These are phyloP conservation scores for Catharus bicknelli DNA, from an alignment of 2,113 vertebrate species.

Conservation along the genomic window DNA sequence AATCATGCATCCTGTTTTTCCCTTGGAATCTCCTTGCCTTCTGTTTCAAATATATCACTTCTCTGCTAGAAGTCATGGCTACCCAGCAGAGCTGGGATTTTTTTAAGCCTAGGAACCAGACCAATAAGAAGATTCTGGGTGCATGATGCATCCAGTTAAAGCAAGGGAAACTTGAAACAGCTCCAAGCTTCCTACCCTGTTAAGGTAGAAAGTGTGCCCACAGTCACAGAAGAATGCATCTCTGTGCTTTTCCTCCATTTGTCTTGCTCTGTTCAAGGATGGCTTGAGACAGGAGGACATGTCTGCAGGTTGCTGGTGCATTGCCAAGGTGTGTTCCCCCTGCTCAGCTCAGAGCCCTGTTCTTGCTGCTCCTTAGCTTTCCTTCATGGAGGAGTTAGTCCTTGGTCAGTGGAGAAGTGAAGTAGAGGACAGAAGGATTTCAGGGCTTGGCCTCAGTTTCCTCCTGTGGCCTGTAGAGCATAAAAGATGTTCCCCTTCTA, in stretches of 20 bases:
- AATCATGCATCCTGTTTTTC: constrained; percentile 43
- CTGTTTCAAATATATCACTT: constrained; percentile 26
- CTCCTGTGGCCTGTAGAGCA: neutral
- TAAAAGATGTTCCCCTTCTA: neutral
- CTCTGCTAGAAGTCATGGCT: constrained; percentile 12
- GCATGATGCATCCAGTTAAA: neutral
- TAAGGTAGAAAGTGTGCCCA: neutral
- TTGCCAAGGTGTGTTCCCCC: neutral
- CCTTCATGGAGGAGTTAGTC: neutral
- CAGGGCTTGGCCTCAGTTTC: fast-evolving
- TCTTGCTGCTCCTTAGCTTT: neutral
- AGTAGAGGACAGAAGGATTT: neutral
- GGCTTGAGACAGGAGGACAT: neutral
- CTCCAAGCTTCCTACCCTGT: neutral
- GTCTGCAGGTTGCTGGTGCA: neutral
- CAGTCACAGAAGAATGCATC: neutral
- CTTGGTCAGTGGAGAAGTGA: neutral
- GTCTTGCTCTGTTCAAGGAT: neutral
- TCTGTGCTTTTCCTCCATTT: neutral
- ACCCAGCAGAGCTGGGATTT: neutral
- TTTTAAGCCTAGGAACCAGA: neutral
- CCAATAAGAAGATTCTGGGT: neutral
- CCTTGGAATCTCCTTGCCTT: constrained; percentile 44
- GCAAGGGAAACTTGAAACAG: neutral
- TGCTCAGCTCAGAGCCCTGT: neutral